Base-by-base conservation (phyloP, 2,888 invertebrate species). In the Xylota sylvarum region DNA sequence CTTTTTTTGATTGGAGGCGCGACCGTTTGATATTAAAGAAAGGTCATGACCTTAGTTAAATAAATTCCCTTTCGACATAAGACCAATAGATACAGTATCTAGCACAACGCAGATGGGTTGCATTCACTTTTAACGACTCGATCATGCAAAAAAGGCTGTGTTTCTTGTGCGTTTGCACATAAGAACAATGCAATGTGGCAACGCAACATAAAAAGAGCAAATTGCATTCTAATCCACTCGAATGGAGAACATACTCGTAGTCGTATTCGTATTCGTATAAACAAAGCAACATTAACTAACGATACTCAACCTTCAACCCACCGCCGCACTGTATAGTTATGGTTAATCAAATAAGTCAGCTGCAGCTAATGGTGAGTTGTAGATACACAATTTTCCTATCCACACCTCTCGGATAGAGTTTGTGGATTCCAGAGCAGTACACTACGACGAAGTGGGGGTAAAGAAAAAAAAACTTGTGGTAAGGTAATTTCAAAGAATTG, bases 151-250 rank as follows among this genome's bases (percentile, higher is more conserved):
- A 65, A 76, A 67, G 6, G 27, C 6, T 40, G 4, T 7, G n/a
- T 55, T 65, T 32, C 14, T 2, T 40, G 14, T 69, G 69, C 55
- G 69, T 60, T 56, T 65, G 48, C 32, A 30, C 1, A 17, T 14
- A 40, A 67, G 52, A 55, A 23, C 52, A 46, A 62, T 62, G 55
- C 74, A 74, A 73, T 64, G 58, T n/a, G 35, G 40, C 27, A 40
- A 7, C 40, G 56, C 46, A 76, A 76, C 23, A 32, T 55, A 35
- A 74, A 64, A 43, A 32, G 19, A 65, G 58, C 65, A 37, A 37
- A 58, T 48, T 80, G 73, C 73, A 73, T 80, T 79, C 65, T 80
- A 80, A 73, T 73, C 58, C 64, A 64, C 19, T 30, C 50, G 37
- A 65, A 35, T 50, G 35, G 65, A 35, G 10, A 65, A n/a, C n/a